A percentile compares a stretch with the other conserved stretches of the same genome.
These are phyloP conservation scores for Phoebastria nigripes DNA, from an alignment of 2,797 vertebrate genomes.

Conservation along the genomic window DNA sequence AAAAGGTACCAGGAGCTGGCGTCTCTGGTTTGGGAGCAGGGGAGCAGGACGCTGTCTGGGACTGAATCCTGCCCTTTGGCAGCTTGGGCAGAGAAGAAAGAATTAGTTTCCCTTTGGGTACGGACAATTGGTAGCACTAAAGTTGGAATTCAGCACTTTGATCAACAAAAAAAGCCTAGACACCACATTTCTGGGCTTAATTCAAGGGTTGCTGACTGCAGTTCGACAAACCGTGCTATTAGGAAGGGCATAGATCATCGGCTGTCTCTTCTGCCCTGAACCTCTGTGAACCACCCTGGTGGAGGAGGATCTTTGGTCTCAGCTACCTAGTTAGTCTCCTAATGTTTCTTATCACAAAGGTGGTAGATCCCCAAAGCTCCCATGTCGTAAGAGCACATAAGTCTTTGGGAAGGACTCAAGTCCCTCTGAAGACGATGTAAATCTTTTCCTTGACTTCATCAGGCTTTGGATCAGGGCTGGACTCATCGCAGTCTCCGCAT, in stretches of 20 bases:
- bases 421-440: neutral
- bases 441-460: neutral
- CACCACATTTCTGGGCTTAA: neutral
- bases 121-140: neutral
- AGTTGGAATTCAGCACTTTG: neutral
- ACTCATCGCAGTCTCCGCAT: rapidly evolving
- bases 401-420: neutral
- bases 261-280: neutral
- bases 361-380: neutral
- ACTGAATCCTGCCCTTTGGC: neutral
- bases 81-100: neutral
- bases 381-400: neutral
- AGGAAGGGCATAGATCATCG: neutral
- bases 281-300: neutral
- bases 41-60: neutral
- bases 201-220: neutral
- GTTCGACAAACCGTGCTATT: neutral
- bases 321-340: neutral
- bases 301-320: neutral
- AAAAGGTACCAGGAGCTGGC: neutral
- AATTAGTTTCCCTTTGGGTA: neutral
- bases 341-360: neutral
- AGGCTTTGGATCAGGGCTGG: neutral
- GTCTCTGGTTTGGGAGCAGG: neutral
- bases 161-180: neutral